These are phyloP conservation scores for Channa maculata DNA, from an alignment of 2,113 vertebrate species.

Conservation along the genomic window DNA sequence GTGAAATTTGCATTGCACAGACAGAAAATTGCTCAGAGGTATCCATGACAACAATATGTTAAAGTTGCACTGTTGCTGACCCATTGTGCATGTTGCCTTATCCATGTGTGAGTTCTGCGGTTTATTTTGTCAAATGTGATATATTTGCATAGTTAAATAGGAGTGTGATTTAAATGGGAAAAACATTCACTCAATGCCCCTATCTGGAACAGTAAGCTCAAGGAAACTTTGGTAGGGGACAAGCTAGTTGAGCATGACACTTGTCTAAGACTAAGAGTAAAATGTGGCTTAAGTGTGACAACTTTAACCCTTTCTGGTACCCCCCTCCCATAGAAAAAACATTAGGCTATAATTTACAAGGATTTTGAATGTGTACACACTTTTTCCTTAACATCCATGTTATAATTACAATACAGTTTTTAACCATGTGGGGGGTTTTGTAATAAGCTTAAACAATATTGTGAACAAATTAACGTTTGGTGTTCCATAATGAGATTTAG, in stretches of 20 bases:
- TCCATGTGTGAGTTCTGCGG: constrained; percentile 26
- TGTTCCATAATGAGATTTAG: constrained; percentile 11
- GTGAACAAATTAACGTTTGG: not conserved
- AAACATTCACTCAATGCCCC: not conserved
- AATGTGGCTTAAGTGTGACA: not conserved
- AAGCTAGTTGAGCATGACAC: not conserved
- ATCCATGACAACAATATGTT: not conserved
- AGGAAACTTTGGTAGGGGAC: not conserved
- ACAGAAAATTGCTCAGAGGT: not conserved
- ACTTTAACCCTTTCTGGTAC: not conserved
- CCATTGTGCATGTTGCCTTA: constrained; percentile 3
- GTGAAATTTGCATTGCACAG: not conserved
- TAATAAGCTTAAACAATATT: not conserved
- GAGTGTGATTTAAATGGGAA: not conserved
- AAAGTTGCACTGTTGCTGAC: constrained; percentile 10
- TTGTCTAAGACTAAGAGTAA: constrained; percentile 12
- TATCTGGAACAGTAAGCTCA: not conserved
- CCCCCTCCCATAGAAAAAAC: not conserved
- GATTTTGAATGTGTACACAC: constrained; percentile 12
- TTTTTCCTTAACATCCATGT: constrained; percentile 1
- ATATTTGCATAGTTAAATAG: not conserved
- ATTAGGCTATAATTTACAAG: not conserved
- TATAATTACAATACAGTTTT: constrained; percentile 1
- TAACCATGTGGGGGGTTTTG: not conserved
- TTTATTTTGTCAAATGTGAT: not conserved